Evolutionary conservation across 2,888 invertebrate species (phyloP), one percentile per base, ranked within the genome.

Genomic region (Torymus tubicola): DNA sequence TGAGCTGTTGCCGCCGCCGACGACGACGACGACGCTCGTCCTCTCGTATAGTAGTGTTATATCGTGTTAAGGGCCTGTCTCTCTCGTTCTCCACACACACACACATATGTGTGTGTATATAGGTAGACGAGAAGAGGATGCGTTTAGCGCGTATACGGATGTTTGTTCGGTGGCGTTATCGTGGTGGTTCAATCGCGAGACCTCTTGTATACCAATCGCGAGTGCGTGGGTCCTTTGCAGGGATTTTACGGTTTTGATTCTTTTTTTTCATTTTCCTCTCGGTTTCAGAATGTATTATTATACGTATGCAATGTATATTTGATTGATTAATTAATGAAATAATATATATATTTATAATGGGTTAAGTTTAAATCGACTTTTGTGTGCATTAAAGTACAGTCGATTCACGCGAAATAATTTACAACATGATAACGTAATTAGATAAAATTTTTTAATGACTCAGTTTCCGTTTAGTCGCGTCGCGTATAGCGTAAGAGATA

Each of bases 21-120:
- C 63, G 67, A 13, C 14, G 21, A 10, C 21, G 52, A 2, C n/a
- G 42, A 8, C 64, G 18, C 31, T 42, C 13, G 18, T 73, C 57
- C 57, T 64, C 74, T 74, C 61, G 24, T 71, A 65, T 21, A 21
- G 42, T 21, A 21, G 42, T 42, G 42, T 42, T 42, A 42, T 42
- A 42, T 8, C 42, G 42, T 42, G 42, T 42, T 42, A 42, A 42
- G 42, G 42, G 42, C 42, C 42, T 42, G 42, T 42, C 42, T 42
- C 42, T 42, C 42, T 42, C 21, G 21, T 42, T 42, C 42, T 42
- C 42, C 42, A 21, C 21, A 21, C 21, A 4, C 31, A 12, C 57
- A n/a, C n/a, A n/a, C n/a, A n/a, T n/a, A n/a, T n/a, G n/a, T n/a
- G n/a, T 57, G 58, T n/a, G 58, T 21, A 16, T 55, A 24, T 18